A percentile compares a stretch with the other conserved stretches of the same genome.
These are phyloP conservation scores for Acrocephalus kingi DNA, from an alignment of 2,113 vertebrate genomes.

Conservation along the genomic window DNA sequence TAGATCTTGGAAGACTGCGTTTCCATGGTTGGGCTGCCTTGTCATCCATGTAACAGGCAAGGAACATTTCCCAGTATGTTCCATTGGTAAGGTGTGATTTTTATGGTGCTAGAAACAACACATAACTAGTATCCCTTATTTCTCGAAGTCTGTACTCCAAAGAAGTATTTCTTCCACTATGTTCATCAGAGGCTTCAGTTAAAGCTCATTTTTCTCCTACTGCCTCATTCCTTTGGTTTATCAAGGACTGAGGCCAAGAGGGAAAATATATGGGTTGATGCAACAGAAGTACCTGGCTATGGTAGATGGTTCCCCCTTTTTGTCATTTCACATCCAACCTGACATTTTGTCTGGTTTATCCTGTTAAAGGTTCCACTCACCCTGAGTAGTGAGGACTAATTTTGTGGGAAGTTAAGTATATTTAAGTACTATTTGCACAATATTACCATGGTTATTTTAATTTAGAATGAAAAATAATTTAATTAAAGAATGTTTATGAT, in stretches of 20 bases:
- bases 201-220: background rate
- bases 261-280: background rate
- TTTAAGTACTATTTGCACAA: background rate
- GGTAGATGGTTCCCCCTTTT: background rate
- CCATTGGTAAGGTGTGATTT: rapidly evolving
- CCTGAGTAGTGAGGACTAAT: background rate
- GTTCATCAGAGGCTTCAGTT: background rate
- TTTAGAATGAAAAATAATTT: background rate
- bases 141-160: background rate
- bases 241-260: background rate
- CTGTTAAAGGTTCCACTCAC: rapidly evolving
- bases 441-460: background rate
- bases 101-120: background rate
- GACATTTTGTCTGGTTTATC: background rate
- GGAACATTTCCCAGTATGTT: background rate
- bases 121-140: background rate
- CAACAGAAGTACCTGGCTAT: background rate
- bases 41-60: rapidly evolving
- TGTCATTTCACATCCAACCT: background rate
- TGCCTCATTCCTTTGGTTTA: background rate
- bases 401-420: background rate
- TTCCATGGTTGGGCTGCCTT: background rate
- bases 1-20: background rate
- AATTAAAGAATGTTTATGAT: background rate
- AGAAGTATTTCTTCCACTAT: background rate